phyloP scores from a whole-genome alignment of 1,140 invertebrate species.

The Acromyrmex echinatior region DNA sequence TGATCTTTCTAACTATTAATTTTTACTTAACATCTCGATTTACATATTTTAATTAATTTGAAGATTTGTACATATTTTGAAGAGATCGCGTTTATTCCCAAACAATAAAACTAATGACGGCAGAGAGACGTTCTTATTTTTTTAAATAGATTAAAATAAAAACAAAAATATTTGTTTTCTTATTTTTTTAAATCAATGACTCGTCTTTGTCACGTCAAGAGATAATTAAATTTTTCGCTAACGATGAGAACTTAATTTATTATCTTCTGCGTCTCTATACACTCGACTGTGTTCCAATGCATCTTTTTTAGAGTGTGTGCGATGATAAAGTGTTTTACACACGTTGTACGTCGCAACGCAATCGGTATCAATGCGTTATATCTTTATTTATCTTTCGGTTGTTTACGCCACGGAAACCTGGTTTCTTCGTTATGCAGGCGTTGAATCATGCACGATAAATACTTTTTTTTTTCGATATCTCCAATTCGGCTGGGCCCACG shows the following conservation, averaged over 20 bases:
- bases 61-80: background rate
- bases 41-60: background rate
- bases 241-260: background rate
- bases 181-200: background rate
- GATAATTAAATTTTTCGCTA: background rate
- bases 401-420: constrained; percentile 35
- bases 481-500: constrained; percentile 25
- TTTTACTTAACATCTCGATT: no score
- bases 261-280: background rate
- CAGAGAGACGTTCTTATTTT: background rate
- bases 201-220: background rate
- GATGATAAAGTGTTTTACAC: constrained; percentile 16
- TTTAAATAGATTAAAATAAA: no score
- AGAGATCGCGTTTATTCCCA: background rate
- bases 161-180: background rate
- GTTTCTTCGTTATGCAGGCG: constrained; percentile 52
- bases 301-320: background rate
- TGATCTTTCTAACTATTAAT: no score
- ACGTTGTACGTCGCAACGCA: background rate
- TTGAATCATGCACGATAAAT: constrained; percentile 52
- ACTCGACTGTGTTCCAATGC: background rate
- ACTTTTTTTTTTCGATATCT: constrained; percentile 38
- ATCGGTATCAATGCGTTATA: constrained; percentile 38
- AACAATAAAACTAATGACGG: background rate
- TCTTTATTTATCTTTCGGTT: constrained; percentile 59